Evolutionary conservation across 2,888 invertebrate genomes (phyloP).

Genomic region (Aelia acuminata): DNA sequence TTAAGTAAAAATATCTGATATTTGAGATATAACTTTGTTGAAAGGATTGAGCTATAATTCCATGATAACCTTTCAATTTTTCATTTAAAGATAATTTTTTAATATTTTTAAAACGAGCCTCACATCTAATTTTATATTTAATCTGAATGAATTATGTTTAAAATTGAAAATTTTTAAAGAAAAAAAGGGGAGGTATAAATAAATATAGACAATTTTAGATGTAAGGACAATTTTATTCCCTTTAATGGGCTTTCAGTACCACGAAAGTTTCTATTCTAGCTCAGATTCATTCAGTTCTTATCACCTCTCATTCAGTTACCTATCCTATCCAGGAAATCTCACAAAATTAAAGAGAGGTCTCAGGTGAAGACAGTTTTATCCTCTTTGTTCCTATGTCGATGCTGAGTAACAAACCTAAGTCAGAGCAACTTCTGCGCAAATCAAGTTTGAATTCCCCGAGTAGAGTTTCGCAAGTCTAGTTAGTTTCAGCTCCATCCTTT

Average conservation of each 20-base stretch:
- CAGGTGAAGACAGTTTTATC: conserved; percentile 14
- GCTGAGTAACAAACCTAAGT: neutral
- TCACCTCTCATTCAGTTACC: neutral
- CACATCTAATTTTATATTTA: no score
- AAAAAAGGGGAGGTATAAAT: no score
- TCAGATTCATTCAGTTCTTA: neutral
- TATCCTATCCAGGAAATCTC: neutral
- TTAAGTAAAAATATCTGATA: no score
- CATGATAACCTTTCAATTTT: no score
- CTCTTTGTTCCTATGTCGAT: conserved; percentile 21
- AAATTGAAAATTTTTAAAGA: no score
- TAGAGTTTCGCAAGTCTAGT: conserved; percentile 20
- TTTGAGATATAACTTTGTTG: no score
- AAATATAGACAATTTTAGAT: no score
- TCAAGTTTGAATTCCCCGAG: conserved; percentile 18
- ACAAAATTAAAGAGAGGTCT: neutral
- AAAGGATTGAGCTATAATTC: no score
- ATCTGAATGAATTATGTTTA: no score
- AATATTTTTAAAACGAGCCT: no score
- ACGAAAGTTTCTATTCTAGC: neutral
- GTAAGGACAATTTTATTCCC: no score
- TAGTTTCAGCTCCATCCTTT: conserved; percentile 10
- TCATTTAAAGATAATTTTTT: no score
- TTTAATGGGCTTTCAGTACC: neutral
- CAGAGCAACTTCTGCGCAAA: conserved; percentile 23